phyloP scores from a whole-genome alignment of 2,888 invertebrate genomes.

The Embidobia sp. region DNA sequence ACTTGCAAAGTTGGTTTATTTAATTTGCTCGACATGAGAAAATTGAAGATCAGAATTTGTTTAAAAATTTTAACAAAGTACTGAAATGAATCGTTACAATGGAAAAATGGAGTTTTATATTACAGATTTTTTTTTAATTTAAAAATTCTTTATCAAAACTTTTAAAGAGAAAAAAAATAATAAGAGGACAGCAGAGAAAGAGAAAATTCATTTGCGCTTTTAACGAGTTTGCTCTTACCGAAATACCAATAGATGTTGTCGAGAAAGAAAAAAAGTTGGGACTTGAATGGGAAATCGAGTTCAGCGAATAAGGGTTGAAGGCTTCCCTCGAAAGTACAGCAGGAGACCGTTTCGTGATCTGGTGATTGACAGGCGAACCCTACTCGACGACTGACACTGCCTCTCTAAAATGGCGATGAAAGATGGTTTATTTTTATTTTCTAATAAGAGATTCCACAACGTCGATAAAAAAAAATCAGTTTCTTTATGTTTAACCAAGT shows the following conservation, averaged over 20 bases:
- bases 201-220: slow-evolving; percentile 73
- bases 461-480: too few relatives aligned
- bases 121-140: too few relatives aligned
- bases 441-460: slow-evolving; percentile 49
- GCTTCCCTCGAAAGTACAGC: slow-evolving; percentile 62
- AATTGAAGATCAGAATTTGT: too few relatives aligned
- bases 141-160: not conserved
- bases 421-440: slow-evolving; percentile 80
- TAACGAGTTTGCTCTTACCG: slow-evolving; percentile 77
- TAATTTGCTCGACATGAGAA: too few relatives aligned
- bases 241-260: slow-evolving; percentile 68
- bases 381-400: slow-evolving; percentile 68
- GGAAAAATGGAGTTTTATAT: too few relatives aligned
- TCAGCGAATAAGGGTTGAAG: slow-evolving; percentile 71
- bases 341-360: slow-evolving; percentile 75
- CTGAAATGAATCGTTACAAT: too few relatives aligned
- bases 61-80: too few relatives aligned
- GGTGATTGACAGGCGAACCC: slow-evolving; percentile 79
- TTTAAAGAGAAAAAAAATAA: slow-evolving; percentile 15
- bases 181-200: slow-evolving; percentile 39
- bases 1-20: too few relatives aligned
- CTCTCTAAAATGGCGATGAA: slow-evolving; percentile 79
- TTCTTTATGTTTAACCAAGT: too few relatives aligned
- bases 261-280: slow-evolving; percentile 69
- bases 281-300: slow-evolving; percentile 71